Evolutionary conservation across 2,888 invertebrate species (phyloP), one percentile per base, ranked within the genome.

Genomic region (Ferrisia virgata): DNA sequence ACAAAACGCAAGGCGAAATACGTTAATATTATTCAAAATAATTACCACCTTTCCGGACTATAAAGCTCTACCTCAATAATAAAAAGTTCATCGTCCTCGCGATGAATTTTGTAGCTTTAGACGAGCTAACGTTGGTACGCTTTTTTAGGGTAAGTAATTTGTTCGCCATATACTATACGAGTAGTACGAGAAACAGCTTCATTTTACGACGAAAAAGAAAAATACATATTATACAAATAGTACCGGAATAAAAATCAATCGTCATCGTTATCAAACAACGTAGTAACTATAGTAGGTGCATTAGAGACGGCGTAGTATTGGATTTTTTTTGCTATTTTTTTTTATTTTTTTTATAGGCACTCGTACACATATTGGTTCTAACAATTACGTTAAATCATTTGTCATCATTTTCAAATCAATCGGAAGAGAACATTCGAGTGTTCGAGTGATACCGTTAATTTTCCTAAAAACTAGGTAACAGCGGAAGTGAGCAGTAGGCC

Each of bases 1-100:
- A 39, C 40, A 79, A 22, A 39, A 79, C 39, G 53, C 22, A n/a
- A n/a, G n/a, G n/a, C 36, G 0, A 79, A 36, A 78, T 18, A 13
- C 39, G 22, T 22, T 33, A 78, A 39, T 22, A 36, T 36, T 78
- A 78, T 36, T 36, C 39, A 18, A 78, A 33, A 36, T 69, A 33
- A 69, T 33, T 33, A 64, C 64, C 64, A 33, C 72, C 72, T 72
- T 72, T 72, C 31, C 72, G 72, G n/a, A 36, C 33, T 18, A 72
- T 72, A 72, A 72, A 72, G 33, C 33, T 72, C 9, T 15, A 15
- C 28, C 72, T n/a, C 33, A 72, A 72, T 72, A 72, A 31, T 72
- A 72, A 31, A 72, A 72, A 72, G 72, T 72, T 72, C 72, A 82
- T 82, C 13, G 31, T 43, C 13, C 33, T 76, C 39, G 36, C 28